Evolutionary conservation across 2,888 invertebrate genomes (phyloP).

Genomic region (Stomorhina lunata): DNA sequence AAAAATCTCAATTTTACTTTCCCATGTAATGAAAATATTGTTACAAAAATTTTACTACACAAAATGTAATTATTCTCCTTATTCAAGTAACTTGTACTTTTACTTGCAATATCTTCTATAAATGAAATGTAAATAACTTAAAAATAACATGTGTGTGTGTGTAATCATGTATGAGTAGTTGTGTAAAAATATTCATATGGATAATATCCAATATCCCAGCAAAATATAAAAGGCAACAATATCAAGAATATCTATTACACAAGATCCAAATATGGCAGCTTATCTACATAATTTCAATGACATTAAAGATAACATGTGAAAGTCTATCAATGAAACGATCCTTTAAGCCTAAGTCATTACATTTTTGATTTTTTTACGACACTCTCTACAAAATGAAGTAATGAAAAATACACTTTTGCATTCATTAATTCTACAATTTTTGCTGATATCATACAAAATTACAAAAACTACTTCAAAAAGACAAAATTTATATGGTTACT

Average conservation of each 20-base stretch:
- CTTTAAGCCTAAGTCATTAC: no score
- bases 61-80: background rate
- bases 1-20: no score
- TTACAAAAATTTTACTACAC: background rate
- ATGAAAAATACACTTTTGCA: no score
- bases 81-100: background rate
- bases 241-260: background rate
- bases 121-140: background rate
- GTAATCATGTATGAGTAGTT: background rate
- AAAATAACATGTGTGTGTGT: background rate
- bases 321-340: no score
- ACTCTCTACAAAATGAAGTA: no score
- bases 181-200: slow-evolving; percentile 1
- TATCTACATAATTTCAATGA: no score
- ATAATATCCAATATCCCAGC: background rate
- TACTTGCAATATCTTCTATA: background rate
- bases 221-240: background rate
- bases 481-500: slow-evolving; percentile 35
- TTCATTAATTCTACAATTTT: no score
- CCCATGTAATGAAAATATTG: no score
- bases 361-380: no score
- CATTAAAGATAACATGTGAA: no score
- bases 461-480: background rate
- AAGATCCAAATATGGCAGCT: no score
- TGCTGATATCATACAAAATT: no score